Evolutionary conservation across 2,113 vertebrate species (phyloP).

Genomic region (Pipra filicauda): DNA sequence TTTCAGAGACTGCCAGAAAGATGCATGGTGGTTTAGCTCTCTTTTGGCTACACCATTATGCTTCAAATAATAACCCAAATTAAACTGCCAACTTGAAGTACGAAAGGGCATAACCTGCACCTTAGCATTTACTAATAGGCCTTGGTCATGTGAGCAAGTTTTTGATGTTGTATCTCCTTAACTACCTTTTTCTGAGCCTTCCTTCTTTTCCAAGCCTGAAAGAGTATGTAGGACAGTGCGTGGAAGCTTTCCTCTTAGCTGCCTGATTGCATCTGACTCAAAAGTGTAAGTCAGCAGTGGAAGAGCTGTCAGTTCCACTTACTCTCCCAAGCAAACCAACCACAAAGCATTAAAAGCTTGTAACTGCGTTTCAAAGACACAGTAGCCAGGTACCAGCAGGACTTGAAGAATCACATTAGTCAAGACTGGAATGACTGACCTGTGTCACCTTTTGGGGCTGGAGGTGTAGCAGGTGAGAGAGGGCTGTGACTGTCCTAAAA

Average conservation of each 20-base stretch:
- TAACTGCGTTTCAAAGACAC: neutral
- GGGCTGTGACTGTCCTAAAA: neutral
- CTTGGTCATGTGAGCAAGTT: neutral
- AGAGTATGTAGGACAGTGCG: conserved; percentile 8
- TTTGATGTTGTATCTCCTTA: neutral
- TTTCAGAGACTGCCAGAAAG: neutral
- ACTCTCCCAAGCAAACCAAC: neutral
- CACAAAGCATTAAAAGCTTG: neutral
- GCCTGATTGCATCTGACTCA: conserved; percentile 38
- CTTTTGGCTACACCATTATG: neutral
- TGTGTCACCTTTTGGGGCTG: neutral
- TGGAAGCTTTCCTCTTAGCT: conserved; percentile 22
- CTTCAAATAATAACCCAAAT: neutral
- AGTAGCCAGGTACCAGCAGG: neutral
- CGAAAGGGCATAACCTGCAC: neutral
- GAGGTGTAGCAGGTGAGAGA: neutral
- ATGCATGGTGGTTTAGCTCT: neutral
- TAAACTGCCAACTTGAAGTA: neutral
- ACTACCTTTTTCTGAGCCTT: neutral
- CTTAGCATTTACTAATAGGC: neutral
- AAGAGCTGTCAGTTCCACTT: neutral
- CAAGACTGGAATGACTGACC: neutral
- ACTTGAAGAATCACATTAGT: neutral
- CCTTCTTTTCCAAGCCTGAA: neutral
- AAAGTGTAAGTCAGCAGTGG: neutral